A percentile compares a stretch with the other conserved stretches of the same genome.
These are phyloP conservation scores for Clistopyga incitator DNA, from an alignment of 2,888 invertebrate genomes.

Conservation along the genomic window DNA sequence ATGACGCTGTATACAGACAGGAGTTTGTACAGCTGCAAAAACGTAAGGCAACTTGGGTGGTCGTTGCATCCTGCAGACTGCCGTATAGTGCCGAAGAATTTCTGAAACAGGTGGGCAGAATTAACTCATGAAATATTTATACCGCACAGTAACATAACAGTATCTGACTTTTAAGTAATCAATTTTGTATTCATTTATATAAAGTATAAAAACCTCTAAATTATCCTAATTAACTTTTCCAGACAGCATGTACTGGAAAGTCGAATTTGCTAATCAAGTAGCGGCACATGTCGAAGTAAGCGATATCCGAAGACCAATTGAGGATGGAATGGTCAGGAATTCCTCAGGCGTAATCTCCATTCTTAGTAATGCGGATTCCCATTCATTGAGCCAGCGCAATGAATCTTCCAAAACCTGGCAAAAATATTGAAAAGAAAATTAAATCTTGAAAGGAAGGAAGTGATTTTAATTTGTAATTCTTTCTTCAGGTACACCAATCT, in stretches of 20 bases:
- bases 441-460: too few relatives aligned
- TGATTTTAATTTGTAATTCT: too few relatives aligned
- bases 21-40: slow-evolving; percentile 69
- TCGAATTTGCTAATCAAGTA: slow-evolving; percentile 53
- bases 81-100: slow-evolving; percentile 47
- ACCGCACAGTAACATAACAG: background rate
- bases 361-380: background rate
- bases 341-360: slow-evolving; percentile 25
- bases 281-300: slow-evolving; percentile 47
- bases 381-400: background rate
- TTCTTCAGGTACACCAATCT: too few relatives aligned
- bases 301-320: slow-evolving; percentile 29
- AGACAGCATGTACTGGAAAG: slow-evolving; percentile 48
- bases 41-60: slow-evolving; percentile 59
- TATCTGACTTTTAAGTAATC: background rate
- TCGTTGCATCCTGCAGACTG: slow-evolving; percentile 52
- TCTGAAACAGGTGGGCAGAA: background rate
- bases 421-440: too few relatives aligned
- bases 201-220: slow-evolving; percentile 61
- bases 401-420: slow-evolving; percentile 4
- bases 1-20: too few relatives aligned
- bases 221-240: slow-evolving; percentile 67
- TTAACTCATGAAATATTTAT: background rate
- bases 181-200: background rate
- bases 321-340: slow-evolving; percentile 33